Percentiles rank a stretch among this genome's conserved stretches.
phyloP scores from a whole-genome alignment of 2,113 vertebrate genomes.

The Xiphorhynchus elegans region DNA sequence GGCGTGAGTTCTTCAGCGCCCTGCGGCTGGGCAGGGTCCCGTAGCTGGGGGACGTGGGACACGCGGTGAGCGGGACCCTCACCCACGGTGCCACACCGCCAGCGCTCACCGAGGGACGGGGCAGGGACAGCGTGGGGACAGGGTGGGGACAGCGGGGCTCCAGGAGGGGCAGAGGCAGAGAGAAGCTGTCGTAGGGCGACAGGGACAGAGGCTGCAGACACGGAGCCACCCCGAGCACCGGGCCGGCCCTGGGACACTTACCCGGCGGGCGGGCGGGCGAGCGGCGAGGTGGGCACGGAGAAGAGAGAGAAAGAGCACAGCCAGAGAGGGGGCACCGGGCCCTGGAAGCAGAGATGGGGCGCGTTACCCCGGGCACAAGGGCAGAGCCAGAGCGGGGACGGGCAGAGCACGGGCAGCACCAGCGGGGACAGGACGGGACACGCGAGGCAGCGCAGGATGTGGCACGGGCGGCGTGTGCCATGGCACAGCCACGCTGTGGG shows the following conservation, averaged over 20 bases:
- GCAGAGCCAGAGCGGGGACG: background rate
- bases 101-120: background rate
- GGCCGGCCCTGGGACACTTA: conserved; percentile 7
- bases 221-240: background rate
- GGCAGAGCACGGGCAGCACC: background rate
- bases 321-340: conserved; percentile 63
- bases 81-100: fast-evolving
- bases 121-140: background rate
- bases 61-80: background rate
- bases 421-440: fast-evolving
- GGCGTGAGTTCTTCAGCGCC: conserved; percentile 92
- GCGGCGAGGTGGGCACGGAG: conserved; percentile 69
- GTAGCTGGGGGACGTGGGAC: conserved; percentile 73
- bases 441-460: fast-evolving
- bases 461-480: fast-evolving
- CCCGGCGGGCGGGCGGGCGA: conserved; percentile 44
- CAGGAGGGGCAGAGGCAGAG: background rate
- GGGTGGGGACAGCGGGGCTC: background rate
- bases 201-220: background rate
- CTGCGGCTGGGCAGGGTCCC: conserved; percentile 86
- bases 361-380: background rate
- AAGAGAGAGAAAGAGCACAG: conserved; percentile 78
- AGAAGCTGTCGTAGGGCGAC: background rate
- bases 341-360: conserved; percentile 40
- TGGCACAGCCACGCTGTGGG: fast-evolving